Evolutionary conservation across 2,797 vertebrate species (phyloP), one percentile per base, ranked within the genome.

Genomic region (Cynopterus sphinx): DNA sequence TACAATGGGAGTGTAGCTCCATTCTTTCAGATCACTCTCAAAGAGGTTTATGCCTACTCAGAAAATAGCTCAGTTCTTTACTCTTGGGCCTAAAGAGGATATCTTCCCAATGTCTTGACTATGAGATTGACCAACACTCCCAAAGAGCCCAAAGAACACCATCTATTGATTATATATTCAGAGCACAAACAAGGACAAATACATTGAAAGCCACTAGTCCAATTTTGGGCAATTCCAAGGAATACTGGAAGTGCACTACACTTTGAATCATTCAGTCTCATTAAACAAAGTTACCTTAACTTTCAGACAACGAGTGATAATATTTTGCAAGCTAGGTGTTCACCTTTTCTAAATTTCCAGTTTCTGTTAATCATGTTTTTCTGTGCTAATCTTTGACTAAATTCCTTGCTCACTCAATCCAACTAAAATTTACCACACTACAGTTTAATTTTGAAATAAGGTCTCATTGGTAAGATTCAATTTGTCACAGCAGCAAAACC

Each of bases 381-480:
- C 85, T 90, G 26, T 59, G n/a, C 15, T 83, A 8, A n/a, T 91
- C n/a, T n/a, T 75, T 59, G 22, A 73, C 51, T 49, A 91, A 81
- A 16, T 51, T 63, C 9, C 15, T 93, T 3, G 1, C 16, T 79
- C n/a, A 73, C 21, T 21, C 49, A 65, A 41, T n/a, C 28, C 78
- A 77, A 55, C 19, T 86, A 26, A 46, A 70, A 78, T 74, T 51
- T 78, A 78, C 53, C 53, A 88, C 3, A 43, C 26, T 33, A 77
- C 1, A 53, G 12, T 92, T 89, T 85, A 73, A 77, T 63, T 79
- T 92, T 46, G 28, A 79, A 95, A 81, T 91, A 71, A 78, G 22
- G 3, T 83, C 74, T 9, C 26, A 61, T 46, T 67, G 68, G 36
- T 59, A 21, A 79, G 87, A 67, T 84, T 87, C 22, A 91, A 94